Base-by-base conservation (phyloP, 2,113 vertebrate species). In the Ameiurus melas region DNA sequence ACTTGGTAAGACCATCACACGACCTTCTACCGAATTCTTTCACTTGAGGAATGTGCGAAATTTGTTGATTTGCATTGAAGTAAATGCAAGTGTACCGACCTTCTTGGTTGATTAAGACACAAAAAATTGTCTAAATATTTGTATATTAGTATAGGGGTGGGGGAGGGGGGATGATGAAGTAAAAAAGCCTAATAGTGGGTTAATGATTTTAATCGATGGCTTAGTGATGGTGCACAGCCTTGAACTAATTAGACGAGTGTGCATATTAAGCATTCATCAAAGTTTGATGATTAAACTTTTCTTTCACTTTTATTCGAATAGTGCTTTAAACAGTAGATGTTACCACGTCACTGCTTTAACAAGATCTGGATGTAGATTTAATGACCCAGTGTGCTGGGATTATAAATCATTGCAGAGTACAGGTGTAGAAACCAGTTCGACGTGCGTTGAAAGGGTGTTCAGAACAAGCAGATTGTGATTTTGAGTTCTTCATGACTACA, bases 1-100 rank as follows among this genome's bases (percentile, higher is more conserved):
- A 99, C 93, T 94, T 99, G 97, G 98, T 99, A 93, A 96, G 97
- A 92, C 84, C 51, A 64, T n/a, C 57, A 51, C 62, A 70, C n/a
- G 66, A 43, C 25, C 27, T 4, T 5, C 78, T 19, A 57, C 51
- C 12, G 17, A 58, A 58, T 22, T 13, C 1, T 22, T 73, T 73
- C 7, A 9, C 30, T 70, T 70, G 2, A 17, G 66, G 9, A 30
- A 70, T 33, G 7, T 71, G 68, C 0, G 3, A 20, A 71, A 73
- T 73, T 33, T 33, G 5, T 8, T 68, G 64, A 66, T 30, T 30
- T 30, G 27, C 64, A 27, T 30, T 14, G 13, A 30, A 30, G 27
- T n/a, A n/a, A n/a, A 66, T 60, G 5, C 27, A 66, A 13, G 62
- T 62, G 22, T 62, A 9, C 60, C 25, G 14, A 68, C 13, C 13